Conservation (phyloP, 64 coral and sea anemone genomes). For the Porites australiensis region DNA sequence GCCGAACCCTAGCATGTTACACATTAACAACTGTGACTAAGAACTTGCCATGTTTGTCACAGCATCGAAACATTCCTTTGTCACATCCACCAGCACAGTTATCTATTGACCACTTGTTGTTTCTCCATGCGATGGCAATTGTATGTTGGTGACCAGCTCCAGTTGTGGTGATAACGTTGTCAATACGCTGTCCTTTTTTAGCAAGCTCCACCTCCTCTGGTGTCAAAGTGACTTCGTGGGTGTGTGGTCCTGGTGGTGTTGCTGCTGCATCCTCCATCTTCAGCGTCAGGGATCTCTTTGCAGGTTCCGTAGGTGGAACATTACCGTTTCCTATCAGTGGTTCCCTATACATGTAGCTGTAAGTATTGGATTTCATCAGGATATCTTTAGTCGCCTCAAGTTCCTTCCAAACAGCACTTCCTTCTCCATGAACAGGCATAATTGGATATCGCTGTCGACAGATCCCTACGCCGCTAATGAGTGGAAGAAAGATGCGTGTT, state of each 20-base stretch:
- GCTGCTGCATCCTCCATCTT: slow-evolving; percentile 20
- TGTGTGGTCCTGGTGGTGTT: slow-evolving; percentile 22
- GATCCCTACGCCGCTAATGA: slow-evolving; percentile 43
- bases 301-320: not conserved
- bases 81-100: not conserved
- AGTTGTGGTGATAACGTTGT: not conserved
- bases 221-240: slow-evolving; percentile 57
- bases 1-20: not conserved
- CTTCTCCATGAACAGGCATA: slow-evolving; percentile 77
- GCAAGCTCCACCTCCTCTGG: slow-evolving; percentile 5
- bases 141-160: slow-evolving; percentile 14
- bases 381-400: too few species aligned
- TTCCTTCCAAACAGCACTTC: slow-evolving; percentile 11
- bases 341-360: slow-evolving; percentile 38
- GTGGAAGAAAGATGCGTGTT: slow-evolving; percentile 45
- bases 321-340: not conserved
- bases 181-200: not conserved
- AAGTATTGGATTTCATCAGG: not conserved
- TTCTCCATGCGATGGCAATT: not conserved
- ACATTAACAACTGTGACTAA: not conserved
- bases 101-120: not conserved
- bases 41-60: slow-evolving; percentile 3
- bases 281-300: not conserved
- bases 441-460: slow-evolving; percentile 79
- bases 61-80: not conserved